Base-by-base conservation (phyloP, 2,113 vertebrate genomes). In the Castor canadensis region DNA sequence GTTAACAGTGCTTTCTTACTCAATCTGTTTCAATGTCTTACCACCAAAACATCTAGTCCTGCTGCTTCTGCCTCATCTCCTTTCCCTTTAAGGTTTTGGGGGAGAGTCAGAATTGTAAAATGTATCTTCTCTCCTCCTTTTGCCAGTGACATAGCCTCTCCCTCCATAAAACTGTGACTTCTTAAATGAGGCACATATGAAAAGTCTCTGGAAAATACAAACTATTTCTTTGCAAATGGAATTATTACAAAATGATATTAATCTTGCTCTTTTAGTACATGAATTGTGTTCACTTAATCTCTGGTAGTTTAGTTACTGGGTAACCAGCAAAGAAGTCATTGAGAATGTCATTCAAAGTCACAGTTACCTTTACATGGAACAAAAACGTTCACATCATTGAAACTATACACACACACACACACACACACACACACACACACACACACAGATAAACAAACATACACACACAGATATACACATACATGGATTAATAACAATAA, bases 311-410 rank as follows among this genome's bases (percentile, higher is more conserved):
- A 49, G 45, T 75, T 52, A 56, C 7, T 15, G 56, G 32, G 6
- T 56, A 84, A 71, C 35, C 40, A 69, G 64, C 32, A 58, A 54
- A 71, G 56, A 72, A 52, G 43, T 86, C 67, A 22, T 4, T 38
- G 1, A 77, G 30, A 56, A 77, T 35, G 4, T 92, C 62, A 38
- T 71, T 86, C 69, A 87, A 15, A 89, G 72, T 79, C 45, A 75
- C 17, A 73, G 40, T 32, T 35, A n/a, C 20, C 75, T 87, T 62
- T 47, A 20, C 67, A 79, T 28, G 26, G 38, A 92, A 52, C 69
- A 93, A 91, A 94, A 38, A 24, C 45, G 86, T 72, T 87, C 28
- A 72, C 24, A 86, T 66, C 47, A 88, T 56, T 86, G 71, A 66
- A 94, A 73, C 43, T 92, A 52, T 9, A 20, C 16, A 52, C 52